Percentiles rank a stretch among this genome's conserved stretches.
phyloP scores from a whole-genome alignment of 2,888 invertebrate genomes.

The Eupithecia insigniata region DNA sequence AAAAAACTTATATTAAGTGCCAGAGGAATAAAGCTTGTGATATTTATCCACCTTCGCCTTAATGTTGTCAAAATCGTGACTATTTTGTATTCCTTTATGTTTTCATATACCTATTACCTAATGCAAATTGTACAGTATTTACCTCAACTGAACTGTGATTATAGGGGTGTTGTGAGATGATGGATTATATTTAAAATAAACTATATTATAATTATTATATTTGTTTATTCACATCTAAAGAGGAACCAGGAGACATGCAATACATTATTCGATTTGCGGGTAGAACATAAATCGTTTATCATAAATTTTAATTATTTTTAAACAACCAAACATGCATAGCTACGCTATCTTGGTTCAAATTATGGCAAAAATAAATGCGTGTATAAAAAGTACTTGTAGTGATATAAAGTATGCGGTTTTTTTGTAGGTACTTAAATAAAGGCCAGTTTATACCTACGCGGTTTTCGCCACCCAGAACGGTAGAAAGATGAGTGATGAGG shows the following conservation, averaged over 20 bases:
- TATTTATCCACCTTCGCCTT: constrained; percentile 47
- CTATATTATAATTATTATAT: constrained; percentile 42
- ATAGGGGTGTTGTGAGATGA: constrained; percentile 64
- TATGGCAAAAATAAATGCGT: neutral
- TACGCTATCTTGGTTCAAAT: neutral
- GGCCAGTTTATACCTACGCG: neutral
- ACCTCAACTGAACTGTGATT: constrained; percentile 81
- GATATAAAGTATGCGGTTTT: neutral
- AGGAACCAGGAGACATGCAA: neutral
- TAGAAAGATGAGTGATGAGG: too few relatives aligned
- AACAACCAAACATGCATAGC: neutral
- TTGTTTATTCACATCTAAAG: neutral
- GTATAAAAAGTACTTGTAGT: neutral
- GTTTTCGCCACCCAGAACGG: neutral
- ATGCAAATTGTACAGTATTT: constrained; percentile 70
- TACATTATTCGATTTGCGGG: neutral
- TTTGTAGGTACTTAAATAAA: neutral
- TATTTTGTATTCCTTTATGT: constrained; percentile 31
- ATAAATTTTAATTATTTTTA: neutral
- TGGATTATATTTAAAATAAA: constrained; percentile 54
- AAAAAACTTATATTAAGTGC: constrained; percentile 49
- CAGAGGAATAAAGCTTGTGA: constrained; percentile 58
- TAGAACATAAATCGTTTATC: neutral
- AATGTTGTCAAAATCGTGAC: neutral
- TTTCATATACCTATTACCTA: constrained; percentile 46